Evolutionary conservation across 2,888 invertebrate genomes (phyloP).

Genomic region (Sinohyriopsis cumingii): DNA sequence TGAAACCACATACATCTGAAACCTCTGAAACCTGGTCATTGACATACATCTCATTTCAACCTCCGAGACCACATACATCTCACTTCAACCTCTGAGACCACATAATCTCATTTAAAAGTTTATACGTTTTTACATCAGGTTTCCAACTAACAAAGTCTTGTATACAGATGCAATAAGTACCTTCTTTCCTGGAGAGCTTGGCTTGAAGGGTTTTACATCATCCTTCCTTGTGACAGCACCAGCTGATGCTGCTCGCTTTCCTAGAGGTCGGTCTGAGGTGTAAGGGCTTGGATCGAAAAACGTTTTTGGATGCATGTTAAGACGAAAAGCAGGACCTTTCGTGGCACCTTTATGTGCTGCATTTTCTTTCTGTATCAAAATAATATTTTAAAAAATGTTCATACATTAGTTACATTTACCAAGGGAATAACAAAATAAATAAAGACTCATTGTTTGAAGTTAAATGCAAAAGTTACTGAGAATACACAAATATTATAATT

Average conservation of each 20-base stretch:
- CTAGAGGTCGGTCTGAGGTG: slow-evolving; percentile 55
- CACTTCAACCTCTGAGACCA: no score
- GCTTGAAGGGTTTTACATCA: slow-evolving; percentile 69
- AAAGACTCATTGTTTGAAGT: no score
- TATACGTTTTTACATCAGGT: not conserved
- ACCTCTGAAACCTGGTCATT: no score
- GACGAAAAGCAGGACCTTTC: slow-evolving; percentile 68
- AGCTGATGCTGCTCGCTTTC: slow-evolving; percentile 45
- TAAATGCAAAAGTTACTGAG: no score
- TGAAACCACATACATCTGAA: no score
- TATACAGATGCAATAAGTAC: slow-evolving; percentile 33
- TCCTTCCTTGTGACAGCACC: slow-evolving; percentile 38
- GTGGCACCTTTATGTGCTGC: slow-evolving; percentile 61
- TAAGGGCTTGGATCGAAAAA: slow-evolving; percentile 71
- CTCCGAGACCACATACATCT: no score
- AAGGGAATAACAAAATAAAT: no score
- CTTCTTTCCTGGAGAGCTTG: slow-evolving; percentile 69
- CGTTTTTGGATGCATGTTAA: slow-evolving; percentile 68
- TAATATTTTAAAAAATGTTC: not conserved
- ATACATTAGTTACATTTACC: not conserved
- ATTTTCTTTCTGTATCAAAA: slow-evolving; percentile 61
- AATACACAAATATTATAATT: no score
- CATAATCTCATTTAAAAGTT: no score
- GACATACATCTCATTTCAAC: no score
- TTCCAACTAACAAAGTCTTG: not conserved